Base-by-base conservation (phyloP, 1,140 invertebrate species). In the Drosophila setifemur region DNA sequence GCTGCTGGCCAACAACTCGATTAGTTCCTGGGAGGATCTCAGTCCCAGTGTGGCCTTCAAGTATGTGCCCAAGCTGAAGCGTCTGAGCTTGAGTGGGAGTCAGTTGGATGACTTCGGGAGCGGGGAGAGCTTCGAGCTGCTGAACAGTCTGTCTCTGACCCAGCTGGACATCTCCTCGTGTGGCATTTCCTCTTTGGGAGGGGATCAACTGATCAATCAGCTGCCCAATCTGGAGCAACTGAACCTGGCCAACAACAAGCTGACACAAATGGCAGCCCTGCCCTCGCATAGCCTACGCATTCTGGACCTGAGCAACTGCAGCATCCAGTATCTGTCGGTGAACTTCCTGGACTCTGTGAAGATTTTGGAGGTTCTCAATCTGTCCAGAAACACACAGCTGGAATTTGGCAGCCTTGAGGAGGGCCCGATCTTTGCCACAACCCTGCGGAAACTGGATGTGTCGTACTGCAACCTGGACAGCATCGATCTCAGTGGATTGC, bases 381-480 rank as follows among this genome's bases (percentile, higher is more conserved):
- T 94, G 48, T 91, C 92, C 0, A 85, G 92, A 35, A 94, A 94
- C 54, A 90, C 91, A 16, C 86, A 91, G n/a, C 67, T 94, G 18
- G 64, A 83, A 29, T 73, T 90, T 1, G 91, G 91, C 21, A 66
- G 91, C 19, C 72, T 85, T 0, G 70, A 75, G 0, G 73, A 78
- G 1, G 91, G 91, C 35, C 73, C 72, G 42, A 79, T 92, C n/a
- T 91, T 91, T 52, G 92, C 92, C 8, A 81, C 89, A 19, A 93
- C 92, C 12, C 67, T 95, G 8, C 91, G 90, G 33, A 91, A 89
- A 40, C 73, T 95, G 28, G 94, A 95, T 69, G 91, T 93, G 3
- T 93, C 94, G 1, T 92, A 91, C 40, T 95, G 94, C 73, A 94
- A 93, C 73, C 87, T 95, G 28, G 92, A 94, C 60, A 88, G 91